These are phyloP conservation scores for Leuctra nigra DNA, from an alignment of 2,888 invertebrate genomes.

Conservation along the genomic window DNA sequence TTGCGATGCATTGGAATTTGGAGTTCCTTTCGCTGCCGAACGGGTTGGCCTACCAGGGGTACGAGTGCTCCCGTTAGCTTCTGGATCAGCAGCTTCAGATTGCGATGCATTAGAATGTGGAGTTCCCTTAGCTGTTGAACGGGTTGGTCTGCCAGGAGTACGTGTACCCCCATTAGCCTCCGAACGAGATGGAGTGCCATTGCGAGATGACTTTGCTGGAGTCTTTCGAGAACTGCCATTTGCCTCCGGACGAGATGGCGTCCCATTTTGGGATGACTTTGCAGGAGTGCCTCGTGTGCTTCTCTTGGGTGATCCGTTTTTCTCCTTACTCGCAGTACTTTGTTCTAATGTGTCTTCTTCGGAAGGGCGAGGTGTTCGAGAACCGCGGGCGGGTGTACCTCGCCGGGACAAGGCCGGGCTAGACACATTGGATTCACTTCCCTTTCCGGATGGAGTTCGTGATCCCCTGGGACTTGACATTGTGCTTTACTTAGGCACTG, in stretches of 20 bases:
- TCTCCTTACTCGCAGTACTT: neutral
- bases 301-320: no score
- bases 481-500: neutral
- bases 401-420: neutral
- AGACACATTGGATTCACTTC: neutral
- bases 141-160: neutral
- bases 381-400: constrained; percentile 6
- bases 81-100: neutral
- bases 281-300: neutral
- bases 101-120: no score
- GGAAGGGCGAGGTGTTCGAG: constrained; percentile 9
- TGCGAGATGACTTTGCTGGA: constrained; percentile 9
- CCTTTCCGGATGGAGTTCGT: constrained; percentile 5
- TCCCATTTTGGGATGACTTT: neutral
- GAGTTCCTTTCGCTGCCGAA: neutral
- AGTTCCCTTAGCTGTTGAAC: neutral
- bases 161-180: neutral
- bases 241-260: neutral
- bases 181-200: neutral
- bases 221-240: neutral
- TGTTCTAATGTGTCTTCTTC: neutral
- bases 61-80: no score
- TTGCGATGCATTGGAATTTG: neutral
- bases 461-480: constrained; percentile 18
- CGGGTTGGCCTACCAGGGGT: neutral